Conservation (phyloP, 2,113 vertebrate species). For the Menidia beryllina region DNA sequence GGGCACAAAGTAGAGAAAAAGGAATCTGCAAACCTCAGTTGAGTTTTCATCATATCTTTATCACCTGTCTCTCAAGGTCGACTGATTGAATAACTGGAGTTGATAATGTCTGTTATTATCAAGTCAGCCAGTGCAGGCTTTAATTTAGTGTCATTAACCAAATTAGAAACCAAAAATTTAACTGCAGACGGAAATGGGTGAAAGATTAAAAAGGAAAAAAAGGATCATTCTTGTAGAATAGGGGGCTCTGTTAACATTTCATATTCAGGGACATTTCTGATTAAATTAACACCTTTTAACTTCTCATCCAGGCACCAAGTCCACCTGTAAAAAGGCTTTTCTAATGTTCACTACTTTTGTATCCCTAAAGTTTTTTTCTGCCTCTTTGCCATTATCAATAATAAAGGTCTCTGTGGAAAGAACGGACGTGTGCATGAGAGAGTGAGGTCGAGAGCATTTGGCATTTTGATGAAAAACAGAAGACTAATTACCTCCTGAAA, state of each 20-base stretch:
- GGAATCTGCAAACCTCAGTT: constrained; percentile 10
- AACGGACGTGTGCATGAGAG: constrained; percentile 26
- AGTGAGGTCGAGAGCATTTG: constrained; percentile 46
- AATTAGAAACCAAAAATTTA: constrained; percentile 62
- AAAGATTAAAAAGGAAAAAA: constrained; percentile 10
- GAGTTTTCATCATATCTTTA: constrained; percentile 76
- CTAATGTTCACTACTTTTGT: constrained; percentile 7
- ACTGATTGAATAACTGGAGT: constrained; percentile 60
- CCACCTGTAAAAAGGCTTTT: background rate
- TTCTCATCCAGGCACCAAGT: constrained; percentile 7
- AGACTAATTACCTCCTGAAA: constrained; percentile 92
- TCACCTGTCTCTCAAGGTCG: constrained; percentile 54
- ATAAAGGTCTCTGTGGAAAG: background rate
- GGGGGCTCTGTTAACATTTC: constrained; percentile 9
- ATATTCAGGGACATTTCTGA: constrained; percentile 15
- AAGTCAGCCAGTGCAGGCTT: constrained; percentile 46
- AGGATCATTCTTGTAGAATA: constrained; percentile 33
- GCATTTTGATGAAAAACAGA: constrained; percentile 74
- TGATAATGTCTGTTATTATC: constrained; percentile 59
- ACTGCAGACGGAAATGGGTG: constrained; percentile 25
- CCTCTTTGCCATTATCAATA: background rate
- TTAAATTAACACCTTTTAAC: constrained; percentile 13
- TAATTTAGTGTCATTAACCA: constrained; percentile 60
- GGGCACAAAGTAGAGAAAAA: constrained; percentile 3
- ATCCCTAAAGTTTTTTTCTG: constrained; percentile 5